Evolutionary conservation across 2,888 invertebrate species (phyloP).

Genomic region (Clepsis dumicolana): DNA sequence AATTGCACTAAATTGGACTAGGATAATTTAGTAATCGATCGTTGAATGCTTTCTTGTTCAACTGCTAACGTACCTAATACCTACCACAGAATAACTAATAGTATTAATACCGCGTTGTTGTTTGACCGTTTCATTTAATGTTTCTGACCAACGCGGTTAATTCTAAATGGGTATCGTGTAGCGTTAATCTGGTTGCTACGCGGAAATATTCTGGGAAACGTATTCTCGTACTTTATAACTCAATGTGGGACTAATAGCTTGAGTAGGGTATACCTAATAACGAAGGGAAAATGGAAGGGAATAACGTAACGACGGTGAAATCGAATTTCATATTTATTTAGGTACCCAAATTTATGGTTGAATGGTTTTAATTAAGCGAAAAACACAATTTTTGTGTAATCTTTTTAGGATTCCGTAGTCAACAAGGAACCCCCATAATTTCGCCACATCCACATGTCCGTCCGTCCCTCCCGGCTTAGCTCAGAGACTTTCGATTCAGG

Average conservation of each 20-base stretch:
- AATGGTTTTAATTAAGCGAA: too few species aligned
- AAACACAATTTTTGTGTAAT: too few species aligned
- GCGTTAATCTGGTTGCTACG: not conserved
- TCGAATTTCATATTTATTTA: too few species aligned
- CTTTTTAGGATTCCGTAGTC: too few species aligned
- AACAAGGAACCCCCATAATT: too few species aligned
- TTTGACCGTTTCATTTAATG: constrained; percentile 17
- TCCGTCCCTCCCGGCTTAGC: too few species aligned
- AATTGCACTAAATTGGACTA: too few species aligned
- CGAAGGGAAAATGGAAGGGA: not conserved
- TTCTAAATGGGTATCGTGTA: constrained; percentile 15
- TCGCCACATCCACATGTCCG: too few species aligned
- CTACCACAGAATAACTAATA: too few species aligned
- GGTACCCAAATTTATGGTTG: too few species aligned
- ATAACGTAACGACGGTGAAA: not conserved
- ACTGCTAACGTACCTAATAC: not conserved
- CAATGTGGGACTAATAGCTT: not conserved
- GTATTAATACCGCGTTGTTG: constrained; percentile 12
- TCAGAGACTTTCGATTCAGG: too few species aligned
- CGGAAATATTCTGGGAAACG: not conserved
- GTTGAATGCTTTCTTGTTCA: constrained; percentile 20
- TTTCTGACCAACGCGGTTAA: not conserved
- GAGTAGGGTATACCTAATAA: not conserved
- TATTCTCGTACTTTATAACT: not conserved
- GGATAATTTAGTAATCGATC: not conserved